phyloP scores from a whole-genome alignment of 2,888 invertebrate genomes.

The Galerucella nymphaeae region DNA sequence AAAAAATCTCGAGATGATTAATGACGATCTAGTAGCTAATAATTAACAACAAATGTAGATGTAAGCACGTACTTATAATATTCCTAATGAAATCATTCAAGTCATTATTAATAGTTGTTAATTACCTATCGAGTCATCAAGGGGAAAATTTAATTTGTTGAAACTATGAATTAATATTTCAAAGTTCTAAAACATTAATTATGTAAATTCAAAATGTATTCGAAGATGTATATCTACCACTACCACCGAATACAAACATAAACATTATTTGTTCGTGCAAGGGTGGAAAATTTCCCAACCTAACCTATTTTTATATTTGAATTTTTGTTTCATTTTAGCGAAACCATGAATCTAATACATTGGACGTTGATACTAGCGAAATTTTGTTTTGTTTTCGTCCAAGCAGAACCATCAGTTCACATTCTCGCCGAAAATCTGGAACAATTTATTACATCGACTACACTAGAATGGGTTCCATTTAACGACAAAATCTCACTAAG shows the following conservation, averaged over 20 bases:
- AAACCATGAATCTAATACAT: slow-evolving; percentile 42
- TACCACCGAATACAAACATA: background rate
- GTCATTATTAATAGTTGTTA: background rate
- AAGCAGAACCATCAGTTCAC: slow-evolving; percentile 56
- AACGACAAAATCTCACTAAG: slow-evolving; percentile 66
- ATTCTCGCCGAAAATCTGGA: slow-evolving; percentile 64
- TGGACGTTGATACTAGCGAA: slow-evolving; percentile 36
- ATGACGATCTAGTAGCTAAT: background rate
- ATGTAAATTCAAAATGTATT: background rate
- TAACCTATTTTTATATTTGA: too few species aligned
- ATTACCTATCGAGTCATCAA: background rate
- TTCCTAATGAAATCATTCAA: background rate
- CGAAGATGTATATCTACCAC: background rate
- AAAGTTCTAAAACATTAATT: background rate
- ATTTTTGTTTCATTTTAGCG: slow-evolving; percentile 39
- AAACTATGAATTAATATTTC: background rate
- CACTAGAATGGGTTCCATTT: slow-evolving; percentile 78
- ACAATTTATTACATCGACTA: slow-evolving; percentile 83
- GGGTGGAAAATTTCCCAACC: background rate
- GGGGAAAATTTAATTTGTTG: background rate
- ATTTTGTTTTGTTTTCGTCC: slow-evolving; percentile 54
- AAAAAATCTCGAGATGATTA: background rate
- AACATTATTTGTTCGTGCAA: background rate
- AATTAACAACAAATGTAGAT: background rate
- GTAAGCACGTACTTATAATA: background rate